A percentile compares a stretch with the other conserved stretches of the same genome.
Conservation (phyloP, 2,797 vertebrate genomes). For the Enteromius unitaeniatus region DNA sequence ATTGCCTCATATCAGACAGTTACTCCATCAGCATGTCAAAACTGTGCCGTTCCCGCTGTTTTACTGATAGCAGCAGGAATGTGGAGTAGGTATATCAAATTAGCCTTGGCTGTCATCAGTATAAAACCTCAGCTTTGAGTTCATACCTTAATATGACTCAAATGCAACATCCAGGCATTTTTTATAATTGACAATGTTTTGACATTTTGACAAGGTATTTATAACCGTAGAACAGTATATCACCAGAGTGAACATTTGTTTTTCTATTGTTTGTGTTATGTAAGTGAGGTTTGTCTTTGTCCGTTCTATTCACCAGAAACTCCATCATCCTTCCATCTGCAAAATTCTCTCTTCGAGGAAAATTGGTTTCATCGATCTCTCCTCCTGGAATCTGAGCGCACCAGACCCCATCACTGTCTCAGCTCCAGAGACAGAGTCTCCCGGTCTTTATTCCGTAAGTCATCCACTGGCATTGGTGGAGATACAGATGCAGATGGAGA, state of each 20-base stretch:
- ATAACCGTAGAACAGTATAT: not conserved
- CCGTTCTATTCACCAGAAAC: slow-evolving; percentile 65
- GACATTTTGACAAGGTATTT: slow-evolving; percentile 3
- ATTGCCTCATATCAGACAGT: not conserved
- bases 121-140: not conserved
- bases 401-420: slow-evolving; percentile 49
- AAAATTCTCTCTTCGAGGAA: slow-evolving; percentile 74
- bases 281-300: slow-evolving; percentile 12
- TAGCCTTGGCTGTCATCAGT: slow-evolving; percentile 6
- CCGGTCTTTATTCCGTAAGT: slow-evolving; percentile 67
- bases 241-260: not conserved
- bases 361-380: slow-evolving; percentile 79
- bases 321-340: slow-evolving; percentile 75
- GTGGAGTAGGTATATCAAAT: not conserved
- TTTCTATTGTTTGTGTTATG: not conserved
- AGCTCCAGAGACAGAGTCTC: slow-evolving; percentile 41
- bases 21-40: slow-evolving; percentile 13
- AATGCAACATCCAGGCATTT: slow-evolving; percentile 1
- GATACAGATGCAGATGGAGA: too few species aligned
- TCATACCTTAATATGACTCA: not conserved
- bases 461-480: too few species aligned
- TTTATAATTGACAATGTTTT: not conserved
- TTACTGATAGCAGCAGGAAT: slow-evolving; percentile 24
- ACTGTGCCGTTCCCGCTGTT: not conserved
- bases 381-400: slow-evolving; percentile 59